phyloP scores from a whole-genome alignment of 2,797 vertebrate genomes.

The Mus minutoides region DNA sequence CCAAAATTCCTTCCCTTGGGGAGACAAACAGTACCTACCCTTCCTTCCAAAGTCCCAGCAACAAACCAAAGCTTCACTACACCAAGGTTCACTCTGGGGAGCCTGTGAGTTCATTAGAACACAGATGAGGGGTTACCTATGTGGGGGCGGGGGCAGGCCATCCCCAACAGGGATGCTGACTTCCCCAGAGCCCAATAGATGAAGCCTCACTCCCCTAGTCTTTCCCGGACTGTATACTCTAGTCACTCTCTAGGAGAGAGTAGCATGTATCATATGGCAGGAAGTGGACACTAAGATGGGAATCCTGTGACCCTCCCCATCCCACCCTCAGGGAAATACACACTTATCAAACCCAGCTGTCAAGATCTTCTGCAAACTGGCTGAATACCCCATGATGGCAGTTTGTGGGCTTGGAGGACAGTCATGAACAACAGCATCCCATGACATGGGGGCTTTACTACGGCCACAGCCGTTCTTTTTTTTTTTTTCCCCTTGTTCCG shows the following conservation, averaged over 20 bases:
- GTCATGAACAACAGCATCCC: no score
- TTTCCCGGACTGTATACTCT: neutral
- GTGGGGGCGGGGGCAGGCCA: neutral
- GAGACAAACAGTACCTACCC: neutral
- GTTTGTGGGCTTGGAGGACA: neutral
- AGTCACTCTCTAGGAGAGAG: neutral
- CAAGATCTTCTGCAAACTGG: neutral
- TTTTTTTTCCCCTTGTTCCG: no score
- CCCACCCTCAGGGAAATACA: neutral
- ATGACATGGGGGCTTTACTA: neutral
- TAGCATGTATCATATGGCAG: neutral
- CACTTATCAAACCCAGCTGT: neutral
- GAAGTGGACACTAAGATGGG: neutral
- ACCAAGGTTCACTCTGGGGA: neutral
- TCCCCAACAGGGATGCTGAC: neutral
- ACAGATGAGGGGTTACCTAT: neutral
- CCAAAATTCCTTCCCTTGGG: neutral
- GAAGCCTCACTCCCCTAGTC: neutral
- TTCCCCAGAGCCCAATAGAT: neutral
- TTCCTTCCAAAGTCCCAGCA: neutral
- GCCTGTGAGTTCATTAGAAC: neutral
- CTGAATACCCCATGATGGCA: neutral
- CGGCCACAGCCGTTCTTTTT: no score
- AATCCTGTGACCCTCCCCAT: neutral
- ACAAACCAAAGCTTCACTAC: neutral